Evolutionary conservation across 2,888 invertebrate species (phyloP).

Genomic region (Amiota minor): DNA sequence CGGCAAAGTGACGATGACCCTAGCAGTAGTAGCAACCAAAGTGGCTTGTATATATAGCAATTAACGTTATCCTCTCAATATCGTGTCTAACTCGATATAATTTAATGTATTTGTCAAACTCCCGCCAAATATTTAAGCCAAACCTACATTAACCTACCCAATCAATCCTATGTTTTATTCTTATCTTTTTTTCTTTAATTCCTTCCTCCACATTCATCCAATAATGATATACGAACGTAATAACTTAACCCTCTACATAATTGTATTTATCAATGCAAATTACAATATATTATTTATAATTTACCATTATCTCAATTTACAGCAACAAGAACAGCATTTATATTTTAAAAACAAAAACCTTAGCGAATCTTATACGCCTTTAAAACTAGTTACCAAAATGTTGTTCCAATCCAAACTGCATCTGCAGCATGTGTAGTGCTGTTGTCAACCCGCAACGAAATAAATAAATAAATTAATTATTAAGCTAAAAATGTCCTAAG

Average conservation of each 20-base stretch:
- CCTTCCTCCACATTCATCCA: neutral
- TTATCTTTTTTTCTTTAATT: neutral
- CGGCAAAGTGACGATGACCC: neutral
- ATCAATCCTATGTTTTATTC: neutral
- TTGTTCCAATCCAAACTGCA: slow-evolving; percentile 3
- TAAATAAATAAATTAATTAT: neutral
- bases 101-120: slow-evolving; percentile 5
- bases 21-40: slow-evolving; percentile 55
- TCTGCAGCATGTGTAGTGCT: slow-evolving; percentile 2
- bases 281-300: slow-evolving; percentile 51
- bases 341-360: neutral
- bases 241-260: neutral
- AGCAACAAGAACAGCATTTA: slow-evolving; percentile 11
- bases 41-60: slow-evolving; percentile 54
- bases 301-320: slow-evolving; percentile 34
- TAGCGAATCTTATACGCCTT: slow-evolving; percentile 7
- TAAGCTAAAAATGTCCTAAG: slow-evolving; percentile 16
- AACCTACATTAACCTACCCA: neutral
- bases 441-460: neutral
- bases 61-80: slow-evolving; percentile 25
- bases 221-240: neutral
- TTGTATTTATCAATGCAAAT: neutral
- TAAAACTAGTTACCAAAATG: slow-evolving; percentile 12
- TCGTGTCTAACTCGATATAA: slow-evolving; percentile 38
- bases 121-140: neutral